Evolutionary conservation across 2,113 vertebrate species (phyloP).

Genomic region (Todiramphus chloris): DNA sequence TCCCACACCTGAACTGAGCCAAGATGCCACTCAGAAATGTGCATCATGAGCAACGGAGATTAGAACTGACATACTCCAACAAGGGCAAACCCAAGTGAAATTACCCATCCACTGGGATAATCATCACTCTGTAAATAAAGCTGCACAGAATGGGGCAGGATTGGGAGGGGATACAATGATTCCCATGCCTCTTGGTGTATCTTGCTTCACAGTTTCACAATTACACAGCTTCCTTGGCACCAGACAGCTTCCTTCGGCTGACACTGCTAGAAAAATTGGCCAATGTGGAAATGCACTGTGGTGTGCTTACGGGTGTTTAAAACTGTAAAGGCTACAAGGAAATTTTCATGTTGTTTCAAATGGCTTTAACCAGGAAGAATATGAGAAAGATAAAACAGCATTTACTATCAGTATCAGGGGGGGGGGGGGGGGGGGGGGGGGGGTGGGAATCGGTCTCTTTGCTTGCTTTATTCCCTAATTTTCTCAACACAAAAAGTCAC

Average conservation of each 20-base stretch:
- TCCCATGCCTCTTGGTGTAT: not conserved
- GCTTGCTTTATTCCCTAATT: not conserved
- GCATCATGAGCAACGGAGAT: not conserved
- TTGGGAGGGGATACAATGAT: not conserved
- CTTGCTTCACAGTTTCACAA: not conserved
- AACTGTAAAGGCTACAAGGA: not conserved
- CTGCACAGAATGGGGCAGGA: not conserved
- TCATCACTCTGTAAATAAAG: not conserved
- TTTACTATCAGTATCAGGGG: not conserved
- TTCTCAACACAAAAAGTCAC: not conserved
- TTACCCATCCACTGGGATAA: not conserved
- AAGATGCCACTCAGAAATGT: not conserved
- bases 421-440: not conserved
- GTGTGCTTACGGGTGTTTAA: not conserved
- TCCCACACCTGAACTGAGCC: not conserved
- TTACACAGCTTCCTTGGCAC: not conserved
- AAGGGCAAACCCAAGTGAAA: not conserved
- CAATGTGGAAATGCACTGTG: not conserved
- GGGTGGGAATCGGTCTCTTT: not conserved
- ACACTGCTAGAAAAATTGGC: not conserved
- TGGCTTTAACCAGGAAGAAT: not conserved
- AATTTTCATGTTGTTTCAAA: not conserved
- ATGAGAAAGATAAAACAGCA: not conserved
- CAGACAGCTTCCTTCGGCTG: not conserved
- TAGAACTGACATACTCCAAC: not conserved